Base-by-base conservation (phyloP, 2,888 invertebrate species). In the Tenthredo notha region DNA sequence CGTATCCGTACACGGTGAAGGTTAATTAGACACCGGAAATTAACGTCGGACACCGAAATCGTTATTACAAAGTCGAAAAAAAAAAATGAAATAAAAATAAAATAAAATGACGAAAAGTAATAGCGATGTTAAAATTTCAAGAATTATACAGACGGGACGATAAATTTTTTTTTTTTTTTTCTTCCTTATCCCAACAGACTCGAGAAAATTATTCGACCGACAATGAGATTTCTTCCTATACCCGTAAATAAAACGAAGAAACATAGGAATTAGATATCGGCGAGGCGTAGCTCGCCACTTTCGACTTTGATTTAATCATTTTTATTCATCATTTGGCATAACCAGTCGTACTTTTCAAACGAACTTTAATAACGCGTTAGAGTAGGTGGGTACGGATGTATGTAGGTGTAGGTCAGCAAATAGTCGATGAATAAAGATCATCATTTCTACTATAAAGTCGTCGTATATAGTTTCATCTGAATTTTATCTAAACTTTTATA, bases 281-380 rank as follows among this genome's bases (percentile, higher is more conserved):
- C 40, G n/a, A n/a, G 37, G 25, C 40, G 72, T 72, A 72, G 18
- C 25, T 72, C 10, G 43, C 72, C 72, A 72, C 40, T 72, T 72
- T 72, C 72, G 40, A 72, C 72, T 72, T 43, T 37, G 40, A 72
- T 72, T 72, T 40, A 21, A 72, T 72, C 25, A 74, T 74, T 74
- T 74, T 43, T 21, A 74, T 74, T 21, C 43, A 43, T 74, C 43
- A 43, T 43, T 43, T 43, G 5, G 25, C 43, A 43, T 74, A 74
- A 43, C 72, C 72, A 43, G 40, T 74, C n/a, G 25, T 40, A 43
- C 5, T 74, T 43, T 43, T 25, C 43, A 12, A 74, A 74, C n/a
- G 43, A 74, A 37, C 6, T 40, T 70, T 15, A 18, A 5, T 2
- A 12, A 43, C 4, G 72, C 43, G 72, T 61, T 61, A 12, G 1